Percentiles rank a stretch among this genome's conserved stretches.
phyloP scores from a whole-genome alignment of 2,888 invertebrate species.

The Orthonevra nobilis region DNA sequence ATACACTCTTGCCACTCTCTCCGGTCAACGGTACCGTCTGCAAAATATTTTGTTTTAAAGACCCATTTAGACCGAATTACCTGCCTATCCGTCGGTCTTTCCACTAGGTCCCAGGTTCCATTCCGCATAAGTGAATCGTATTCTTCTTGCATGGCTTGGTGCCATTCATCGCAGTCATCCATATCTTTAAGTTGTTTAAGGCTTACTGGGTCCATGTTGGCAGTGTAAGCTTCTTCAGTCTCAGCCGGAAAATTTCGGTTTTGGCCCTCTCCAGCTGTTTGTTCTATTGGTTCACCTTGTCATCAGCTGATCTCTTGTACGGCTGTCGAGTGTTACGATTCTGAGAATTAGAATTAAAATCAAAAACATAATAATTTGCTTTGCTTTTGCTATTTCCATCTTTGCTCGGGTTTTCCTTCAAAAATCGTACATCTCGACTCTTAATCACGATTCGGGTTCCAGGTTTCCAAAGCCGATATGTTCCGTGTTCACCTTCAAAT shows the following conservation, averaged over 20 bases:
- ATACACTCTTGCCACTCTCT: too few species aligned
- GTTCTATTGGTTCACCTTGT: not conserved
- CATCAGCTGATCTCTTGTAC: not conserved
- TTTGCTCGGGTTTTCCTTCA: not conserved
- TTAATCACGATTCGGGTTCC: not conserved
- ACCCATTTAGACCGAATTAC: conserved; percentile 31
- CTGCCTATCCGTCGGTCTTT: conserved; percentile 12
- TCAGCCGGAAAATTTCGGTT: not conserved
- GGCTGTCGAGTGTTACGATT: not conserved
- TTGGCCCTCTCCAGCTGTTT: not conserved
- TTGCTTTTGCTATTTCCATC: not conserved
- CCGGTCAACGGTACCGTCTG: too few species aligned
- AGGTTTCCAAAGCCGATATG: conserved; percentile 10
- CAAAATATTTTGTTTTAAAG: too few species aligned
- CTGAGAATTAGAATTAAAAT: not conserved
- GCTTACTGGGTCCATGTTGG: not conserved
- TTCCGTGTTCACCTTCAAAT: conserved; percentile 4
- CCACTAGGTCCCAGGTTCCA: conserved; percentile 21
- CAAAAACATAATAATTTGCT: not conserved
- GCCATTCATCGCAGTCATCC: conserved; percentile 11
- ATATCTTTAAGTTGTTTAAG: conserved; percentile 8
- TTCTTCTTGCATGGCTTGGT: conserved; percentile 16
- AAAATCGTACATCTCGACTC: not conserved
- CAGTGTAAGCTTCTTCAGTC: not conserved
- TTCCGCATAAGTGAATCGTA: conserved; percentile 30